Base-by-base conservation (phyloP, 2,797 vertebrate genomes). In the Lithobates sylvaticus region DNA sequence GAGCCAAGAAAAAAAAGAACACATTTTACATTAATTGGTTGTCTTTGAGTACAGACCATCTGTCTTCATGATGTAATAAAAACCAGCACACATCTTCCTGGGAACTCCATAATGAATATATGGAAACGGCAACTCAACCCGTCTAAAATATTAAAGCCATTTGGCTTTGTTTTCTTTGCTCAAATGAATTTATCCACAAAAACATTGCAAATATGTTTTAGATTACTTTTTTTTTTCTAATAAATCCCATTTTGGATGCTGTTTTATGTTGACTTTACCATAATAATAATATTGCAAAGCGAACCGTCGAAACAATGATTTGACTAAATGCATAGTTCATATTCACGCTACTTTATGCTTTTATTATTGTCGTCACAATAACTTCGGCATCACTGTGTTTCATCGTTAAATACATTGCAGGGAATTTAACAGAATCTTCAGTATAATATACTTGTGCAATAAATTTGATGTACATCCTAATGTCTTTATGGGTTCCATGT, bases 21-120 rank as follows among this genome's bases (percentile, higher is more conserved):
- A 92, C 91, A 91, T 90, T 94, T 93, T 92, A 90, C 90, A 91
- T 94, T 94, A 94, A 95, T 94, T 94, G 91, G 90, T 88, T 92
- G 90, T 93, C 90, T 92, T 91, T 90, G 85, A 88, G 90, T 92
- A 91, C 92, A 93, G 91, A 93, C 93, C 94, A 94, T 94, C 94
- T 94, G 94, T 92, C 91, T 92, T 85, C 76, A 84, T 88, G 23
- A 87, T 88, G 90, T 94, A 94, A 94, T 92, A 90, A 93, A 93
- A 87, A 71, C 89, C 92, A 93, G 89, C 92, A 92, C 90, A 90
- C 81, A 74, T 89, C 88, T 88, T 91, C 90, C 89, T 93, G 76
- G 92, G 88, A 89, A 88, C 89, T 91, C 90, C 90, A 88, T 90
- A 91, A 86, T 91, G 92, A 88, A 92, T 91, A 93, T 82, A 91